These are phyloP conservation scores for Denticeps clupeoides DNA, from an alignment of 2,797 vertebrate species.

Conservation along the genomic window DNA sequence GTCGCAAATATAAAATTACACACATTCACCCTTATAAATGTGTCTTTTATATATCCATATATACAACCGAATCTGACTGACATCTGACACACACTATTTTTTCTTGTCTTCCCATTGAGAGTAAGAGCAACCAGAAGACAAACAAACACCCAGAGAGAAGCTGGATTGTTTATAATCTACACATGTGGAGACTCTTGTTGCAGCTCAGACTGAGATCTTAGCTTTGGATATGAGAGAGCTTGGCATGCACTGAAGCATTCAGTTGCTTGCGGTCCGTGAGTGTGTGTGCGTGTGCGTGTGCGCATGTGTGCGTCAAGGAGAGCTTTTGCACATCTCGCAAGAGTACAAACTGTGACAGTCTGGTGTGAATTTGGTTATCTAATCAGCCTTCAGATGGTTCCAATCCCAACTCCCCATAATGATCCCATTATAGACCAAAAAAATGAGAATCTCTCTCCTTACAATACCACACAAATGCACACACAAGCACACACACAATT, in stretches of 20 bases:
- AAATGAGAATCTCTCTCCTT: conserved; percentile 49
- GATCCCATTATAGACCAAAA: conserved; percentile 39
- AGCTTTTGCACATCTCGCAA: conserved; percentile 40
- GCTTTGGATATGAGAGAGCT: not conserved
- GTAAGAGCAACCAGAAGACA: no score
- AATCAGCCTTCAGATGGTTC: conserved; percentile 54
- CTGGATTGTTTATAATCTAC: no score
- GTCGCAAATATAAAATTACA: conserved; percentile 16
- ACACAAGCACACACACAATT: not conserved
- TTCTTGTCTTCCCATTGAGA: no score
- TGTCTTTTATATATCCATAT: not conserved
- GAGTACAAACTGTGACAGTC: conserved; percentile 41
- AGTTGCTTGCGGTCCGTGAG: not conserved
- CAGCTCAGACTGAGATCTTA: conserved; percentile 35
- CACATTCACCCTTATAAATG: conserved; percentile 7
- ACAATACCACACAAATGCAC: not conserved
- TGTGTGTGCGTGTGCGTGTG: not conserved
- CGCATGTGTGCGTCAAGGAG: conserved; percentile 11
- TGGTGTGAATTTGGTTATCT: conserved; percentile 59
- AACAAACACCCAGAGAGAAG: no score
- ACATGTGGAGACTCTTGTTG: conserved; percentile 23
- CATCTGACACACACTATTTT: no score
- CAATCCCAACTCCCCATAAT: conserved; percentile 43
- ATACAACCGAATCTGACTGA: not conserved
- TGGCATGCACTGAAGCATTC: not conserved